Evolutionary conservation across 2,888 invertebrate species (phyloP), one percentile per base, ranked within the genome.

Genomic region (Mycalesis mineus): DNA sequence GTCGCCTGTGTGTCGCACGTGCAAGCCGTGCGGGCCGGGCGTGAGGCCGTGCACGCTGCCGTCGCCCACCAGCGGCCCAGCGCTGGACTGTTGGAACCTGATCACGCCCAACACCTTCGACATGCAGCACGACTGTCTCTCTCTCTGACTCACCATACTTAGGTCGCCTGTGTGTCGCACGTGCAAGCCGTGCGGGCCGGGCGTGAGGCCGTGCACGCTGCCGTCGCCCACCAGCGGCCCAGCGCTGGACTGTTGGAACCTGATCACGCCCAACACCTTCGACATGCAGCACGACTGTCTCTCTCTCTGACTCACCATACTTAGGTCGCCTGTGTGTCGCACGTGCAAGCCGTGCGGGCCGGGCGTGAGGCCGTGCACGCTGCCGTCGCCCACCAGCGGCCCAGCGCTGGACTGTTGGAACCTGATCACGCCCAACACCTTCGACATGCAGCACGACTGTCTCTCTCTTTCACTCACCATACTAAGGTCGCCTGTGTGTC

Each of bases 401-500:
- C 91, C 92, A 0, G 80, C 75, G 0, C 82, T 73, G 0, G 88
- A 80, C 82, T 95, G 94, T 40, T 93, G 91, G 74, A 97, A 94
- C 57, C 97, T 81, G 6, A 97, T 91, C 13, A 97, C 94, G 0
- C 97, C 97, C 71, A 93, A 87, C 3, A 95, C 85, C 0, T 76
- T 61, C 0, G 69, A n/a, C n/a, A n/a, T n/a, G n/a, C n/a, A n/a
- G n/a, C n/a, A n/a, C n/a, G n/a, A n/a, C n/a, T n/a, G n/a, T n/a
- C n/a, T n/a, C n/a, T n/a, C n/a, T 40, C 15, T 14, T 11, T 2
- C 22, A 17, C 80, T 55, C 76, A 84, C 64, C 95, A 95, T 33
- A 91, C 97, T 97, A 59, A 96, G 93, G 74, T 98, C 98, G 0
- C 98, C 98, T 72, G 95, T 95, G 78, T 96, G 95, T 71, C 97